Evolutionary conservation across 2,888 invertebrate species (phyloP).

Genomic region (Prenolepis imparis): DNA sequence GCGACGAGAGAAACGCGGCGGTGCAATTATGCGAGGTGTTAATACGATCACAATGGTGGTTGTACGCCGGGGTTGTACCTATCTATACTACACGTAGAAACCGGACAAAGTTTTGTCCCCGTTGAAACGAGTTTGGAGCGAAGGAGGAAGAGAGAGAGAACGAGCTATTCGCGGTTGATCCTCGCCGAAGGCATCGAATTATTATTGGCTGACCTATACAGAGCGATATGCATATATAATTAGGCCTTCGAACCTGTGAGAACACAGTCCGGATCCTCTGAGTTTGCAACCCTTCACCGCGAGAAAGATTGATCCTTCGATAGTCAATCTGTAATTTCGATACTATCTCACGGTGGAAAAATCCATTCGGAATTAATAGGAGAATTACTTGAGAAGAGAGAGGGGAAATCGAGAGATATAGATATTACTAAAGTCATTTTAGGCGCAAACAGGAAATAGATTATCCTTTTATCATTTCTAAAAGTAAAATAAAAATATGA

Average conservation of each 20-base stretch:
- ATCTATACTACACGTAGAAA: slow-evolving; percentile 21
- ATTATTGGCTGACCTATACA: slow-evolving; percentile 72
- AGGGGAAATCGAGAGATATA: neutral
- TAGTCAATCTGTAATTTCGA: slow-evolving; percentile 72
- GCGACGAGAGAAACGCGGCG: slow-evolving; percentile 79
- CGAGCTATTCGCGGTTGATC: slow-evolving; percentile 34
- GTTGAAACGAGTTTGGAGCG: slow-evolving; percentile 44
- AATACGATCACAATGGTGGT: slow-evolving; percentile 84
- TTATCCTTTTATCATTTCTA: neutral
- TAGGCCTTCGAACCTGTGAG: slow-evolving; percentile 71
- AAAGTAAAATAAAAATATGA: neutral
- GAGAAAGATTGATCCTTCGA: slow-evolving; percentile 4
- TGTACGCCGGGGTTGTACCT: slow-evolving; percentile 63
- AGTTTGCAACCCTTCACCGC: neutral
- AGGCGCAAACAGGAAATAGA: neutral
- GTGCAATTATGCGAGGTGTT: slow-evolving; percentile 85
- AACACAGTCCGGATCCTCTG: slow-evolving; percentile 59
- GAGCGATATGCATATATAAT: slow-evolving; percentile 75
- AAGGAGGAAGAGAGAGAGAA: slow-evolving; percentile 19
- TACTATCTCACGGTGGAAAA: slow-evolving; percentile 63
- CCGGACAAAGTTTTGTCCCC: slow-evolving; percentile 70
- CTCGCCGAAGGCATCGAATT: slow-evolving; percentile 63
- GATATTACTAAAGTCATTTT: neutral
- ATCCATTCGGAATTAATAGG: slow-evolving; percentile 7
- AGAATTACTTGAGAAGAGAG: no score